Evolutionary conservation across 2,888 invertebrate genomes (phyloP).

Genomic region (Watsonalla cultraria): DNA sequence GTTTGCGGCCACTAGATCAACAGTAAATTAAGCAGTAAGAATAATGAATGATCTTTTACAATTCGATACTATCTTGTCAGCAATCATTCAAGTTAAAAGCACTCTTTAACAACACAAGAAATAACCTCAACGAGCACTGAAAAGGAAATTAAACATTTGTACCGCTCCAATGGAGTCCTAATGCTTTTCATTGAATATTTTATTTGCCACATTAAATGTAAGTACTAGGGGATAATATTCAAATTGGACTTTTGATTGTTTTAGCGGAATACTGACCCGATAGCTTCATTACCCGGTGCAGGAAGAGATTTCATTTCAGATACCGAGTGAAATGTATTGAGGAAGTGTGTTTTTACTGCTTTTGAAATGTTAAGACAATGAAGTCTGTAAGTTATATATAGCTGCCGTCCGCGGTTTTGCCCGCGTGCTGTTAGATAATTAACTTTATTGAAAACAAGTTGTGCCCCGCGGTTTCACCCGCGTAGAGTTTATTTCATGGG

Average conservation of each 20-base stretch:
- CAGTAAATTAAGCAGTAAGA: no score
- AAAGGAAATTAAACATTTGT: slow-evolving; percentile 2
- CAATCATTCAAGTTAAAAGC: background rate
- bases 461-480: no score
- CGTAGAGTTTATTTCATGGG: no score
- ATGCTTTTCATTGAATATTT: background rate
- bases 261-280: background rate
- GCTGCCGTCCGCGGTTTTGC: no score
- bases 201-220: background rate
- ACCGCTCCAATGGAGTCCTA: background rate
- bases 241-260: background rate
- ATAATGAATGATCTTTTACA: no score
- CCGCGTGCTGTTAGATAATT: no score
- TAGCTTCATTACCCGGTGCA: background rate
- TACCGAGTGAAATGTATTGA: background rate
- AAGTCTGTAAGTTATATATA: no score
- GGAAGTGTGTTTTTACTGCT: background rate
- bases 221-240: background rate
- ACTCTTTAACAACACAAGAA: background rate
- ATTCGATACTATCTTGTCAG: background rate
- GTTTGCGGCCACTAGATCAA: no score
- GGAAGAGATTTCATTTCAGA: slow-evolving; percentile 2
- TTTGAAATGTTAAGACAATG: background rate
- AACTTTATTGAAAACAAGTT: no score
- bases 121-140: background rate